Base-by-base conservation (phyloP, 2,888 invertebrate genomes). In the Eumerus sabulonum region DNA sequence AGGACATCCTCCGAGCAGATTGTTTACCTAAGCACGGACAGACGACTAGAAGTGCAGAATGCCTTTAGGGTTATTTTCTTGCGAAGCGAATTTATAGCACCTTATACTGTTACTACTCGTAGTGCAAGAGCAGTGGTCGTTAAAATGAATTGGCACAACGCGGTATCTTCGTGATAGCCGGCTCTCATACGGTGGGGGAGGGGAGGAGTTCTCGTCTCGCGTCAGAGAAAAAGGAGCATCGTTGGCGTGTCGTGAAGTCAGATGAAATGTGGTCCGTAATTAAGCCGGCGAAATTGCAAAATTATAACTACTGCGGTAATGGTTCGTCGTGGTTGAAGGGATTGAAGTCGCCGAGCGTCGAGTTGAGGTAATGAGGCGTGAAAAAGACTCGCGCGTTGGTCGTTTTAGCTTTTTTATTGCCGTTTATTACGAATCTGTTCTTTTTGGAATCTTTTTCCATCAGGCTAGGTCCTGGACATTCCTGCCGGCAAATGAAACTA, bases 181-280 rank as follows among this genome's bases (percentile, higher is more conserved):
- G 47, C 5, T 42, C 35, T n/a, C 9, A 9, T 3, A 40, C 57
- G 44, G 14, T 12, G 38, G 50, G 16, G 11, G 12, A 18, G 45
- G 1, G 42, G 48, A 16, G 36, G 63, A 42, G 38, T 42, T 42
- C 50, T n/a, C 27, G 11, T 27, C 27, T 27, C 27, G 27, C 27
- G 7, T 27, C 27, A 27, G 3, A 27, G 27, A 27, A 27, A n/a
- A 27, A 27, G 27, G 27, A 27, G 27, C 14, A 40, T n/a, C 40
- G 40, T 40, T 40, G 40, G 27, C 53, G n/a, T 53, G 57, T 17
- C 14, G 40, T 14, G 60, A 59, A 74, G 54, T 74, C 74, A 86
- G 86, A 87, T 87, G 85, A 88, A 87, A 88, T 87, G 87, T 87
- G 87, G 85, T 85, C 85, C 85, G 87, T 86, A 87, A 88, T 87